A percentile compares a stretch with the other conserved stretches of the same genome.
Evolutionary conservation across 2,113 vertebrate genomes (phyloP).

Genomic region (Coreoperca whiteheadi): DNA sequence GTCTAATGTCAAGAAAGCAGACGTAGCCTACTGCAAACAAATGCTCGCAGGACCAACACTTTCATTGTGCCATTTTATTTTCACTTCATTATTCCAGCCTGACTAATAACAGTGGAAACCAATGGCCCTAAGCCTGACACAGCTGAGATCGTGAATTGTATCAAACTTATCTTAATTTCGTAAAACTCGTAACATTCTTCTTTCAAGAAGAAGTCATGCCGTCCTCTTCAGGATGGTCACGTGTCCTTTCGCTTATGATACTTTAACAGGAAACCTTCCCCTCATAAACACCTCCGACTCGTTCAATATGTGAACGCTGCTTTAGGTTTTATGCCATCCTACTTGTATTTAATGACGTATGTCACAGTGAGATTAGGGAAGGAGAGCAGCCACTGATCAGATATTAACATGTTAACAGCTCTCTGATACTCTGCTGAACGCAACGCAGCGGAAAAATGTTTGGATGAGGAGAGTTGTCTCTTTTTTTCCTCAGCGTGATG

Average conservation of each 20-base stretch:
- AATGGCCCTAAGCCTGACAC: too few relatives aligned
- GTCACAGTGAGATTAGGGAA: neutral
- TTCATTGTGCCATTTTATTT: too few relatives aligned
- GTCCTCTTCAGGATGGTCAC: neutral
- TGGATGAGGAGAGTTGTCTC: neutral
- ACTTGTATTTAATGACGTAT: neutral
- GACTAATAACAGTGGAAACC: too few relatives aligned
- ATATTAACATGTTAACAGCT: slow-evolving; percentile 43
- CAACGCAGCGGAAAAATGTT: slow-evolving; percentile 5
- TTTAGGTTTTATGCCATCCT: neutral
- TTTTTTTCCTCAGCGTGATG: neutral
- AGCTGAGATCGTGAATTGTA: too few relatives aligned
- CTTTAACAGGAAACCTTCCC: too few relatives aligned
- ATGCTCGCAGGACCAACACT: too few relatives aligned
- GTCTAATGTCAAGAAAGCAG: too few relatives aligned
- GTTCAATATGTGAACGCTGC: neutral
- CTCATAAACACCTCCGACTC: neutral
- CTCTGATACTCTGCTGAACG: neutral
- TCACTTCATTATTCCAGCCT: too few relatives aligned
- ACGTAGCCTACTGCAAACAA: too few relatives aligned
- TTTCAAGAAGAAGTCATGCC: too few relatives aligned
- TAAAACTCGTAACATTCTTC: neutral
- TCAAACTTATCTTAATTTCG: too few relatives aligned
- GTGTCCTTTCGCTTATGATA: neutral
- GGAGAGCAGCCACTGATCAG: neutral